Conservation (phyloP, 2,113 vertebrate species). For the Mugil cephalus region DNA sequence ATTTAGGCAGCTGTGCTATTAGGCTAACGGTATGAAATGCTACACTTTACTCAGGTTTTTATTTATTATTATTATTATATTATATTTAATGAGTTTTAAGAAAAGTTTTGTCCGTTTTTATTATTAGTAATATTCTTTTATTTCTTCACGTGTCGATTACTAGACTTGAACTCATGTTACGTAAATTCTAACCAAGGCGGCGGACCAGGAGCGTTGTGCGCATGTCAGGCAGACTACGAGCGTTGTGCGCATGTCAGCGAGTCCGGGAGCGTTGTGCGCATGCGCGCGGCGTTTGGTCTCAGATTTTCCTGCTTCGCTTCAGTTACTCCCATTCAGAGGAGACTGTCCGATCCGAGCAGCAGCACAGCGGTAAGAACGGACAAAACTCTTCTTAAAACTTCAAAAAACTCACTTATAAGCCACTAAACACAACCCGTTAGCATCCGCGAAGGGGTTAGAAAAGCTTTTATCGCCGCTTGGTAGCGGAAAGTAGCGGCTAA, state of each 20-base stretch:
- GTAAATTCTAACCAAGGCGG: too few species aligned
- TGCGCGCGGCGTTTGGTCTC: background rate
- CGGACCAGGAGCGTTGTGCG: slow-evolving; percentile 21
- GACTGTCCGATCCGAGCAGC: slow-evolving; percentile 29
- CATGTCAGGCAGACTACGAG: slow-evolving; percentile 44
- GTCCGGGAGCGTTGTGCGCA: slow-evolving; percentile 18
- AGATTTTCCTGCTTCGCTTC: slow-evolving; percentile 55
- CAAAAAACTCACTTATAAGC: background rate
- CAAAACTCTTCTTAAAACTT: background rate
- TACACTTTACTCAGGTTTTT: too few species aligned
- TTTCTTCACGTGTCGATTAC: too few species aligned
- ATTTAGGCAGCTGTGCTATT: too few species aligned
- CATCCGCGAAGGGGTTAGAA: background rate
- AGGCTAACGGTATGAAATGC: too few species aligned
- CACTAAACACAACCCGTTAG: accelerated
- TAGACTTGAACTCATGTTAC: too few species aligned
- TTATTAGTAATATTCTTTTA: too few species aligned
- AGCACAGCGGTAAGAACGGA: slow-evolving; percentile 77
- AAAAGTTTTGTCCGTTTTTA: too few species aligned
- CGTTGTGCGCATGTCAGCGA: background rate
- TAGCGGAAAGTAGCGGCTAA: slow-evolving; percentile 4
- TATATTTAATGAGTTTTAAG: too few species aligned
- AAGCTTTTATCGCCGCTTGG: background rate
- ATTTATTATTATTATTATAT: too few species aligned
- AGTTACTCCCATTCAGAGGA: slow-evolving; percentile 64